These are phyloP conservation scores for Cyaniris semiargus DNA, from an alignment of 2,888 invertebrate genomes.

Conservation along the genomic window DNA sequence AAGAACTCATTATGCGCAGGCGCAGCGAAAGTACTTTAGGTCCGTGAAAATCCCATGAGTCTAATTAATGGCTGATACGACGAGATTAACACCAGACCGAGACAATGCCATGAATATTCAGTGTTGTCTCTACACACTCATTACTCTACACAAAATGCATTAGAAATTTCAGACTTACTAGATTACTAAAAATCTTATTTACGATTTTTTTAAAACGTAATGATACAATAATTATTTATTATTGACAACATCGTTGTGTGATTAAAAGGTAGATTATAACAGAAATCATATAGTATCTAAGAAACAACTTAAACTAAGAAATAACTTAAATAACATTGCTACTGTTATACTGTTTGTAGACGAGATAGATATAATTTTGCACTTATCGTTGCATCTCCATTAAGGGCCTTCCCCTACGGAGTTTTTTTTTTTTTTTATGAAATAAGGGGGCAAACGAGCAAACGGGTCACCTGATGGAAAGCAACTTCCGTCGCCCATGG, in stretches of 20 bases:
- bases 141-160: constrained; percentile 5
- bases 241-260: too few relatives aligned
- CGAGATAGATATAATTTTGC: background rate
- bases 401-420: too few relatives aligned
- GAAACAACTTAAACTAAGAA: too few relatives aligned
- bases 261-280: too few relatives aligned
- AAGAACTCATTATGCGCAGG: constrained; percentile 36
- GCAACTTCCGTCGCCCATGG: too few relatives aligned
- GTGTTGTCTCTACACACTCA: background rate
- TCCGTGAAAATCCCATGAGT: constrained; percentile 66
- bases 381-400: background rate
- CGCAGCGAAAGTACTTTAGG: constrained; percentile 68
- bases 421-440: too few relatives aligned
- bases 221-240: too few relatives aligned
- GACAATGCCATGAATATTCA: constrained; percentile 27
- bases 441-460: too few relatives aligned
- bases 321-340: too few relatives aligned
- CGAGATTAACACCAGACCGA: constrained; percentile 26
- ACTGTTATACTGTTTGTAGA: too few relatives aligned
- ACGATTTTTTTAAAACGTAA: background rate
- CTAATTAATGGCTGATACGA: constrained; percentile 45
- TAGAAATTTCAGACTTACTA: background rate
- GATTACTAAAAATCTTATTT: background rate
- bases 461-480: too few relatives aligned
- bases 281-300: too few relatives aligned